Evolutionary conservation across 2,797 vertebrate species (phyloP), one percentile per base, ranked within the genome.

Genomic region (Iguana delicatissima): DNA sequence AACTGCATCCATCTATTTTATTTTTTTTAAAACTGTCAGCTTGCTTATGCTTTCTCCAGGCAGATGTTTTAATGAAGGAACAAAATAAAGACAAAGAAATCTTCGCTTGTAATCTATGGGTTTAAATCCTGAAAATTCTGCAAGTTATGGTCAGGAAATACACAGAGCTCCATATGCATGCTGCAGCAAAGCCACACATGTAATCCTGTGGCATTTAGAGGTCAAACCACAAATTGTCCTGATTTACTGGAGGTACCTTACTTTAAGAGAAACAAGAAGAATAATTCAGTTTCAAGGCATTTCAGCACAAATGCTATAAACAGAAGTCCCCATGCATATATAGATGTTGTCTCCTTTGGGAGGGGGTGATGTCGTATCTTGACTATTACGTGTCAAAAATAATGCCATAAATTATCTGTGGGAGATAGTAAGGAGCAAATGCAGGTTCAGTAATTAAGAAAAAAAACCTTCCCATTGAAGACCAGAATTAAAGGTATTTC

Each of bases 1-100:
- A 0, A 89, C 94, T 93, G 18, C 72, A 91, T 82, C 59, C 89
- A 92, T 92, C 80, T 90, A 80, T 93, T 91, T 42, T 90, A 89
- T n/a, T 74, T 84, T 88, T 22, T 84, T 57, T 64, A 59, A 0
- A 46, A 94, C 87, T 90, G 62, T 77, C 81, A 93, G 85, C 8
- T 91, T 85, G 42, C 76, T 73, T 80, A 87, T 50, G 76, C 86
- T 2, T 10, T 88, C 92, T 83, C 73, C 50, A 89, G 84, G 52
- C 1, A 64, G 26, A 12, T 42, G 14, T 38, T 89, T 74, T 64
- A 84, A 64, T 29, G 14, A 8, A 16, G n/a, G 80, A 32, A 84
- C 72, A 80, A 38, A 85, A 72, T 14, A 88, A 74, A 76, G 13
- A 10, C 16, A 64, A 12, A 35, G 18, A n/a, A 22, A 88, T 12